Conservation (phyloP, 2,113 vertebrate species). For the Nesogale talazaci region DNA sequence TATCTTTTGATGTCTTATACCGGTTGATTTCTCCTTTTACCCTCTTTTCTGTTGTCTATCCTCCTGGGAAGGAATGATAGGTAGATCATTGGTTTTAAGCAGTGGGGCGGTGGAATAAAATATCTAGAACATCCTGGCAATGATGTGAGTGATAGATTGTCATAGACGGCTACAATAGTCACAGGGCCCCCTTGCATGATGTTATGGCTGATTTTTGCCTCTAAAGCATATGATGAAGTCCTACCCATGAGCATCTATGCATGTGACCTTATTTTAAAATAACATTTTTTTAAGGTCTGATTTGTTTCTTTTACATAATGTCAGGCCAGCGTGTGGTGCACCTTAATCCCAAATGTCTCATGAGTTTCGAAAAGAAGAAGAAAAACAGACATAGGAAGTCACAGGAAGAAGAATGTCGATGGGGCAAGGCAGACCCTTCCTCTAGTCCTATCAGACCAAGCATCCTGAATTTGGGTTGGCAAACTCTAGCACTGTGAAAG, state of each 20-base stretch:
- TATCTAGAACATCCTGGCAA: no score
- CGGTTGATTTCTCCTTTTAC: no score
- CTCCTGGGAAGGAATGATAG: no score
- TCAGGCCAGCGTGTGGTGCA: background rate
- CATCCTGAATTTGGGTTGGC: background rate
- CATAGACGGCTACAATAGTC: no score
- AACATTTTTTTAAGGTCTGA: background rate
- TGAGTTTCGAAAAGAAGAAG: background rate
- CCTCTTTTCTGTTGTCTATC: no score
- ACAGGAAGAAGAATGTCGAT: background rate
- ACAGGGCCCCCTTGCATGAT: no score
- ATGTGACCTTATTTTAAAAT: background rate
- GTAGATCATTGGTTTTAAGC: no score
- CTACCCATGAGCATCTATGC: background rate
- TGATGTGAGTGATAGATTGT: no score
- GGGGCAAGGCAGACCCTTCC: background rate
- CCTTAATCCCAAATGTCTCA: background rate
- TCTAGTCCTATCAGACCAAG: no score
- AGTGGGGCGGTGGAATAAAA: no score
- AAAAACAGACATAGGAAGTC: background rate
- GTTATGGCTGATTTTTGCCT: no score
- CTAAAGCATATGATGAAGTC: background rate
- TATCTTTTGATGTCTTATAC: no score
- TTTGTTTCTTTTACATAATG: background rate
- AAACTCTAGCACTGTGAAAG: background rate